These are phyloP conservation scores for Dryobates pubescens DNA, from an alignment of 2,797 vertebrate species.

Conservation along the genomic window DNA sequence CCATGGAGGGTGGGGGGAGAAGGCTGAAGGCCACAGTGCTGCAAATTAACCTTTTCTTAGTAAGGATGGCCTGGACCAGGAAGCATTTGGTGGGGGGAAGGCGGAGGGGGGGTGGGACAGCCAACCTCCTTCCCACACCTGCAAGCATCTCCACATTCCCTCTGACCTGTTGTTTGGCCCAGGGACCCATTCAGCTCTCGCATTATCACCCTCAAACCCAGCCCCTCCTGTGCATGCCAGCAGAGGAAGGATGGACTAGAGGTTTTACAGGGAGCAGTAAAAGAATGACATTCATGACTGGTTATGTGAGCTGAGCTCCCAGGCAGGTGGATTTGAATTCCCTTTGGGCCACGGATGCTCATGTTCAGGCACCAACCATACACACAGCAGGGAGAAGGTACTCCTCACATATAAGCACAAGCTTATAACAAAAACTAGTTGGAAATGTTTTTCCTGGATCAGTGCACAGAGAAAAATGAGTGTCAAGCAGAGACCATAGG, in stretches of 20 bases:
- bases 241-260: neutral
- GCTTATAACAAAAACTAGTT: neutral
- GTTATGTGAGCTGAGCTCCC: neutral
- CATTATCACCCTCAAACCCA: neutral
- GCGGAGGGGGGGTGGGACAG: neutral
- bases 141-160: neutral
- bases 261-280: neutral
- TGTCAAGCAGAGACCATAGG: neutral
- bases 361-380: neutral
- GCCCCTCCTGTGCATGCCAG: neutral
- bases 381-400: neutral
- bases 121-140: neutral
- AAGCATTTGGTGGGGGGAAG: neutral
- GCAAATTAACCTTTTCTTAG: conserved; percentile 80
- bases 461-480: neutral
- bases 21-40: conserved; percentile 72
- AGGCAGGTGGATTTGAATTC: neutral
- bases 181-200: neutral
- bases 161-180: neutral
- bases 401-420: neutral
- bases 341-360: neutral
- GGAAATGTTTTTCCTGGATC: neutral
- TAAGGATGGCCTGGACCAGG: conserved; percentile 26
- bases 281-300: neutral
- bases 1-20: conserved; percentile 75